phyloP scores from a whole-genome alignment of 1,140 invertebrate species.

The Riptortus pedestris region DNA sequence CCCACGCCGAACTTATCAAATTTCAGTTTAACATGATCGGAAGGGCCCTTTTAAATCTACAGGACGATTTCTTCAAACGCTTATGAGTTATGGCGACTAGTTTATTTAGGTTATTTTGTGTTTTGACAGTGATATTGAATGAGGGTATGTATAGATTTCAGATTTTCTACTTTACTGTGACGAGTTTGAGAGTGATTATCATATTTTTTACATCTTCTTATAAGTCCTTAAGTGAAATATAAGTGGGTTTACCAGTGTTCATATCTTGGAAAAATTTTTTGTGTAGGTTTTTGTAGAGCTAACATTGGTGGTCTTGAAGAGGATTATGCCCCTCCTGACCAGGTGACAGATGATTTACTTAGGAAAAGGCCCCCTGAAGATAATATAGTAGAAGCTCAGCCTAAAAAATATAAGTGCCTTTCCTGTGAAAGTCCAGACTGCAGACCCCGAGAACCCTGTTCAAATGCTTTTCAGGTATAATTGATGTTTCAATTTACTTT shows the following conservation, averaged over 20 bases:
- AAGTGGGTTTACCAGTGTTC: neutral
- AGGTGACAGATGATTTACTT: neutral
- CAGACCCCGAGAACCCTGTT: slow-evolving; percentile 30
- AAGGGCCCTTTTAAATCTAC: neutral
- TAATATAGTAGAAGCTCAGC: no score
- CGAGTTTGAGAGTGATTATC: neutral
- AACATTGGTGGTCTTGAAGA: neutral
- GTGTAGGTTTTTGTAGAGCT: neutral
- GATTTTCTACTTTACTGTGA: neutral
- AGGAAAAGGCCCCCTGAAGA: no score
- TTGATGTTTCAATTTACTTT: no score
- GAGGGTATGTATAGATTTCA: neutral
- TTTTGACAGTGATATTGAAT: neutral
- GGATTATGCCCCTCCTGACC: neutral
- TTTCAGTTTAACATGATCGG: neutral
- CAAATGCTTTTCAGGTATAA: slow-evolving; percentile 30
- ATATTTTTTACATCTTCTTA: neutral
- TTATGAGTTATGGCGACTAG: neutral
- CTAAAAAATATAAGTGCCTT: slow-evolving; percentile 32
- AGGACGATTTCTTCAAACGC: neutral
- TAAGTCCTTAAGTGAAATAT: neutral
- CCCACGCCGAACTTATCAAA: no score
- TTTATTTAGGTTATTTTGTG: slow-evolving; percentile 6
- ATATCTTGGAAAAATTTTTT: neutral
- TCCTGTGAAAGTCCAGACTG: slow-evolving; percentile 36